These are phyloP conservation scores for Acanthoscelides obtectus DNA, from an alignment of 2,888 invertebrate genomes.

Conservation along the genomic window DNA sequence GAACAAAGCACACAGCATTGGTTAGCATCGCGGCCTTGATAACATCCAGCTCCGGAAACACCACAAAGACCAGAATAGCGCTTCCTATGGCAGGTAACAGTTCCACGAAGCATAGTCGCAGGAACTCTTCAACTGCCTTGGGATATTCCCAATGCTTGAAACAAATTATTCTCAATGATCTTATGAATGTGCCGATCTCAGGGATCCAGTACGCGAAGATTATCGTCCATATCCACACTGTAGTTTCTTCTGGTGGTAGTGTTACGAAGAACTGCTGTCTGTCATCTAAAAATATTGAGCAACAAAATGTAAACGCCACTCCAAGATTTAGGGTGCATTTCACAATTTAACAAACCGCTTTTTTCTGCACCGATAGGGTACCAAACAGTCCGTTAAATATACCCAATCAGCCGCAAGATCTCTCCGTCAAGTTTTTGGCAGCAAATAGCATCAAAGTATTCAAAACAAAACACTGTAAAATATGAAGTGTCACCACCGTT, in stretches of 20 bases:
- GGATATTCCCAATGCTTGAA: constrained; percentile 67
- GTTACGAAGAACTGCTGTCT: constrained; percentile 55
- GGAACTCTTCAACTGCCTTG: constrained; percentile 44
- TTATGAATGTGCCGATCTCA: constrained; percentile 63
- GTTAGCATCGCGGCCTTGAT: constrained; percentile 79
- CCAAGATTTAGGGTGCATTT: too few relatives aligned
- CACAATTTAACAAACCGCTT: too few relatives aligned
- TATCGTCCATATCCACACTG: constrained; percentile 77
- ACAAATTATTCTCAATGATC: constrained; percentile 64
- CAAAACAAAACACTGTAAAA: too few relatives aligned
- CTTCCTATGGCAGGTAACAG: constrained; percentile 73
- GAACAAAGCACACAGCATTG: constrained; percentile 78
- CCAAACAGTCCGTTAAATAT: too few relatives aligned
- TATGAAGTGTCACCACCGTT: too few relatives aligned
- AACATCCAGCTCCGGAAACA: constrained; percentile 77
- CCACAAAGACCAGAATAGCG: constrained; percentile 67
- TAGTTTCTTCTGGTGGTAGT: constrained; percentile 59
- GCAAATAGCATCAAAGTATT: too few relatives aligned
- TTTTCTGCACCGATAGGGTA: too few relatives aligned
- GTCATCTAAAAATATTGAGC: constrained; percentile 46
- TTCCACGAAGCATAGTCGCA: constrained; percentile 63
- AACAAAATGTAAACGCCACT: too few relatives aligned
- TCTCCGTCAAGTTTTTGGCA: too few relatives aligned
- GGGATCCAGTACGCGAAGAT: constrained; percentile 72
- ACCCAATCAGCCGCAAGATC: too few relatives aligned